Conservation (phyloP, 2,113 vertebrate species). For the Sander vitreus region DNA sequence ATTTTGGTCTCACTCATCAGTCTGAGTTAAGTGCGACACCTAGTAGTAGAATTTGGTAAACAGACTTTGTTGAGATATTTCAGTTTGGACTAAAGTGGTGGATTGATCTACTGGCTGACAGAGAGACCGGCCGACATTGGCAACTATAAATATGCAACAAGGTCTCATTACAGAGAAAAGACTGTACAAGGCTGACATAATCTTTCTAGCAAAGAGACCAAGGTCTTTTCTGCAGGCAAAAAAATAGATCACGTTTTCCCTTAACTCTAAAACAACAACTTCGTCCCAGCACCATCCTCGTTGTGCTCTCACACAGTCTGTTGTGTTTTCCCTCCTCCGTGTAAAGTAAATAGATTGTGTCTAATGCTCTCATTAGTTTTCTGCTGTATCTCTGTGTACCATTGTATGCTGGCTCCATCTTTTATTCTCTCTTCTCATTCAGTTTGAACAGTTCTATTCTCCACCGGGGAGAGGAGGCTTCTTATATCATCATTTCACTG, state of each 20-base stretch:
- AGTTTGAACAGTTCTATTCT: conserved; percentile 64
- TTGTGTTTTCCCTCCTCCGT: conserved; percentile 22
- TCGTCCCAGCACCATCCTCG: background rate
- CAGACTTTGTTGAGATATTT: background rate
- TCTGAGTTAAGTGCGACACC: no score
- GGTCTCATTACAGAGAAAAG: background rate
- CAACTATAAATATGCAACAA: background rate
- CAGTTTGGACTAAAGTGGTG: background rate
- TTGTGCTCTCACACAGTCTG: conserved; percentile 9
- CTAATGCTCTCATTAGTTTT: conserved; percentile 61
- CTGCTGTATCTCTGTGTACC: conserved; percentile 13
- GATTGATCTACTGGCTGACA: background rate
- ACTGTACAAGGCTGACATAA: background rate
- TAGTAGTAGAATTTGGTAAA: no score
- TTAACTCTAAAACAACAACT: conserved; percentile 8
- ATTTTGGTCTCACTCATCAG: no score
- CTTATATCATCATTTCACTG: conserved; percentile 59
- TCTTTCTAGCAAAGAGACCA: conserved; percentile 16
- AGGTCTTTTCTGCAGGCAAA: background rate
- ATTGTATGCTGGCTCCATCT: conserved; percentile 32
- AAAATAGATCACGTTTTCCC: background rate
- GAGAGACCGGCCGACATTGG: background rate
- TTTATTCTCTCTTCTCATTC: conserved; percentile 64
- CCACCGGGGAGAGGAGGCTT: conserved; percentile 49
- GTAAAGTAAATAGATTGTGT: conserved; percentile 52